phyloP scores from a whole-genome alignment of 2,113 vertebrate species.

The Bombycilla garrulus region DNA sequence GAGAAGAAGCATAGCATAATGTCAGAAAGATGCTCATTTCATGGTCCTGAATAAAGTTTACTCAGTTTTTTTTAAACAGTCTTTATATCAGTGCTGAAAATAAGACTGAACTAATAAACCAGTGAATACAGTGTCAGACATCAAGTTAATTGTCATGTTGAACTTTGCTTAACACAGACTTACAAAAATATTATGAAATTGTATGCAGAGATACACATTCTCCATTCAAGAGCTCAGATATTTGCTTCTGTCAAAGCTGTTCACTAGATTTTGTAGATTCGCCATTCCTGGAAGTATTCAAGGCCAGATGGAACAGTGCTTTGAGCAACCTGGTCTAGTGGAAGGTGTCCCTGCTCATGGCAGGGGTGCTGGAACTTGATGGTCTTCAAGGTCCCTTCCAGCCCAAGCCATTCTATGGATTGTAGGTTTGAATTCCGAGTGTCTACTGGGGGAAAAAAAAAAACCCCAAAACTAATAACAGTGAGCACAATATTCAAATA shows the following conservation, averaged over 20 bases:
- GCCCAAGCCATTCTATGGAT: neutral
- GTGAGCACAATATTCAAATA: neutral
- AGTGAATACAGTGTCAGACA: neutral
- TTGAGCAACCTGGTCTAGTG: neutral
- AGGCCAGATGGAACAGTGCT: neutral
- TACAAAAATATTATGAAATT: neutral
- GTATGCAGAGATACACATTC: neutral
- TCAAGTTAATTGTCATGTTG: neutral
- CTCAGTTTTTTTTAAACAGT: neutral
- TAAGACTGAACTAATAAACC: neutral
- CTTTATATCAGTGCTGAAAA: neutral
- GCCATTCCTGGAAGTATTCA: neutral
- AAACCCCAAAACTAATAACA: neutral
- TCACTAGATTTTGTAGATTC: neutral
- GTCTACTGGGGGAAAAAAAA: neutral
- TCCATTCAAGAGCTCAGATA: neutral
- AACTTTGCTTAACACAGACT: neutral
- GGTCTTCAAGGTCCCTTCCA: neutral
- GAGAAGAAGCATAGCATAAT: neutral
- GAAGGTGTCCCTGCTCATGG: neutral
- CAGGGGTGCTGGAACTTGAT: neutral
- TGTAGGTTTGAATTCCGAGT: neutral
- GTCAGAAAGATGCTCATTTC: neutral
- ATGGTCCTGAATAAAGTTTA: neutral
- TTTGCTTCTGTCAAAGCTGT: neutral